Conservation (phyloP, 2,113 vertebrate genomes). For the Pteronura brasiliensis region DNA sequence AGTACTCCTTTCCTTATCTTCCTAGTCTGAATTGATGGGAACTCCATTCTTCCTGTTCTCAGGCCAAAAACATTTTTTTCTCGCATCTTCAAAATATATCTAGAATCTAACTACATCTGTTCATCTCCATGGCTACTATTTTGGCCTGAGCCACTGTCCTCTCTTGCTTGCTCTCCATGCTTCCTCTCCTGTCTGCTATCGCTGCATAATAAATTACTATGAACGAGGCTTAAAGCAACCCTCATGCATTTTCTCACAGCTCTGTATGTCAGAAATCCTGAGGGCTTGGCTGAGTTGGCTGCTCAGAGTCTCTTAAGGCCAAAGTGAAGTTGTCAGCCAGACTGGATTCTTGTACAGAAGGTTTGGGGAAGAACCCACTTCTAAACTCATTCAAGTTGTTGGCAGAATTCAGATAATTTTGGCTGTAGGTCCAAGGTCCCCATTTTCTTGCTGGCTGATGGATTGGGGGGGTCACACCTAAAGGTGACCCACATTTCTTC, state of each 20-base stretch:
- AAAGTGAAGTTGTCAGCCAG: not conserved
- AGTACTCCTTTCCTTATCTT: not conserved
- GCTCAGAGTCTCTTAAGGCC: not conserved
- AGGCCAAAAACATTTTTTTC: not conserved
- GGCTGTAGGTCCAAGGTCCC: not conserved
- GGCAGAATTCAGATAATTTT: not conserved
- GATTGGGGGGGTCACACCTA: not conserved
- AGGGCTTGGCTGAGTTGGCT: not conserved
- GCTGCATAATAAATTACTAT: not conserved
- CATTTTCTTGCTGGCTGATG: not conserved
- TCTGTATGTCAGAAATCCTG: not conserved
- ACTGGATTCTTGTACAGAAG: not conserved
- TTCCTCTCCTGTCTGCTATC: not conserved
- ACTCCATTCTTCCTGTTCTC: constrained; percentile 4
- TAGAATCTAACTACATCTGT: not conserved
- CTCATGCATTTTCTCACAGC: not conserved
- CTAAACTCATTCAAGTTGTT: not conserved
- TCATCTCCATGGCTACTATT: not conserved
- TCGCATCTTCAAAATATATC: not conserved
- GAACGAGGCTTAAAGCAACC: not conserved
- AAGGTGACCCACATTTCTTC: not conserved
- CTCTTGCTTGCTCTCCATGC: not conserved
- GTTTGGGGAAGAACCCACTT: not conserved
- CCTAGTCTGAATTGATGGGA: not conserved
- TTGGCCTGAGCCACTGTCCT: not conserved